Percentiles rank a stretch among this genome's conserved stretches.
Conservation (phyloP, 2,797 vertebrate species). For the Dermochelys coriacea region DNA sequence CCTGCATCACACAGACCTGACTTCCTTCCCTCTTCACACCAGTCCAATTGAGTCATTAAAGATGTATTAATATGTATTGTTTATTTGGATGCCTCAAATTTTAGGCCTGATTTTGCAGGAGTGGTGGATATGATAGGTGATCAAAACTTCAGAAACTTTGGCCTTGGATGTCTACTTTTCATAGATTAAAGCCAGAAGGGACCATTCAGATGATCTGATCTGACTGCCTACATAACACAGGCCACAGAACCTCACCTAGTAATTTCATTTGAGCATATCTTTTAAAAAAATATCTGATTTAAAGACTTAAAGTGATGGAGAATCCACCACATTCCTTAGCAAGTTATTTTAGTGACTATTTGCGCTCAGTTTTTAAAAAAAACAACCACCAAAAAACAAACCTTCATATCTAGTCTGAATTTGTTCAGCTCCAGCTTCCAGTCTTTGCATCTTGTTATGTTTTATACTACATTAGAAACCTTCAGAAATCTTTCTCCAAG, state of each 20-base stretch:
- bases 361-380: neutral
- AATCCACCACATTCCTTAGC: neutral
- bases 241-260: accelerated
- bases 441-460: neutral
- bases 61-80: neutral
- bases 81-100: neutral
- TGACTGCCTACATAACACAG: neutral
- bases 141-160: neutral
- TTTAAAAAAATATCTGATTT: neutral
- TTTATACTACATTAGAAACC: neutral
- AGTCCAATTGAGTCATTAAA: neutral
- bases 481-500: neutral
- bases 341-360: neutral
- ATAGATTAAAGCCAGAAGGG: neutral
- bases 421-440: neutral
- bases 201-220: neutral
- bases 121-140: neutral
- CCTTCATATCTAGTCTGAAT: neutral
- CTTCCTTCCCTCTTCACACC: neutral
- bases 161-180: neutral
- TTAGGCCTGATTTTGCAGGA: neutral
- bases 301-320: neutral
- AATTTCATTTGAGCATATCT: neutral
- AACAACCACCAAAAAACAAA: neutral
- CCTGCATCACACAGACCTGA: neutral